Evolutionary conservation across 2,888 invertebrate species (phyloP), one percentile per base, ranked within the genome.

Genomic region (Tetrapedia diversipes): DNA sequence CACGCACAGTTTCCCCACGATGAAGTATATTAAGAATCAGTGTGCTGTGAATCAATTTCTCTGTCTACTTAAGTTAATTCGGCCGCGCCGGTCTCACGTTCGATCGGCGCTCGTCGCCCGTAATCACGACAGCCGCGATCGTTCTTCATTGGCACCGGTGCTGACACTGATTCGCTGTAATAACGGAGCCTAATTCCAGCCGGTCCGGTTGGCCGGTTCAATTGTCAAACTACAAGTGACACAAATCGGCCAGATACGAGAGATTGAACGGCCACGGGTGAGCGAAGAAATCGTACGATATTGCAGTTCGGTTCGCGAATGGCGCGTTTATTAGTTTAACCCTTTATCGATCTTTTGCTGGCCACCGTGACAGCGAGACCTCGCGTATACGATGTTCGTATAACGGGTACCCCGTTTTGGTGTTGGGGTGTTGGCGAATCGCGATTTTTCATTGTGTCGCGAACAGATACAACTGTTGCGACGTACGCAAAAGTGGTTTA

Each of bases 141-240:
- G 54, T 69, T 81, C 72, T 79, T 82, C 75, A 76, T 83, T 76
- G 80, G 56, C 71, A 53, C 66, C 56, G 60, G 59, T 64, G 64
- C 65, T 71, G 65, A 71, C 70, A 68, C 80, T 72, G 77, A 82
- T 77, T 80, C 60, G 72, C 32, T 60, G 54, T 68, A 65, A 75
- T 72, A 57, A 76, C 75, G 54, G 51, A 41, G 45, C 49, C 75
- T 70, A 80, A 83, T 80, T 83, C 45, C n/a, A 16, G n/a, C n/a
- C n/a, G n/a, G n/a, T n/a, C 11, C n/a, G 54, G 14, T 43, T 56
- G 39, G 16, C n/a, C 51, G 43, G 64, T 39, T 72, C 77, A 83
- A 82, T 82, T 83, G 80, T 72, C 69, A 39, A 43, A 45, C 54
- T 72, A 56, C 60, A n/a, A n/a, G 69, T 64, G 71, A 77, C 71